These are phyloP conservation scores for Uria lomvia DNA, from an alignment of 2,113 vertebrate genomes.

Conservation along the genomic window DNA sequence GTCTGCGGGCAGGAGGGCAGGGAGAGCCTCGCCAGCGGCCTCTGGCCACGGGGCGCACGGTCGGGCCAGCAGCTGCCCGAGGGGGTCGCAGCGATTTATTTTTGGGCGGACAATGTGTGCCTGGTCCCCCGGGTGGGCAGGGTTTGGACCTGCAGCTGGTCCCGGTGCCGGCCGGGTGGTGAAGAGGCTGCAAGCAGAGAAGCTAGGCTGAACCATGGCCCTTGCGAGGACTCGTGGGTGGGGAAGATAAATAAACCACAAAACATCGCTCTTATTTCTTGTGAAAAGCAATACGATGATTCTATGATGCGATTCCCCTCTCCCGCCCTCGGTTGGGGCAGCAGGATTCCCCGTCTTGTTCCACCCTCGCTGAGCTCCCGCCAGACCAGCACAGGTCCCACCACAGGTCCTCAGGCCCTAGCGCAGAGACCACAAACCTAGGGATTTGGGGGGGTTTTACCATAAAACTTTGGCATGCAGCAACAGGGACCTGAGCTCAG, in stretches of 20 bases:
- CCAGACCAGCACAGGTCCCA: background rate
- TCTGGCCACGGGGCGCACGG: rapidly evolving
- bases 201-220: rapidly evolving
- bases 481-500: background rate
- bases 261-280: rapidly evolving
- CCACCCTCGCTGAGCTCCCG: background rate
- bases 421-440: rapidly evolving
- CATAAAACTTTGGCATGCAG: background rate
- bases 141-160: background rate
- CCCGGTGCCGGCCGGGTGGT: background rate
- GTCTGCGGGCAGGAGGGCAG: background rate
- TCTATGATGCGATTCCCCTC: rapidly evolving
- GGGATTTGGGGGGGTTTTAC: background rate
- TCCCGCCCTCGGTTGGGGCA: rapidly evolving
- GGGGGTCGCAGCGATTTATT: rapidly evolving
- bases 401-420: background rate
- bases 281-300: rapidly evolving
- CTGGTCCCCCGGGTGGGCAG: background rate
- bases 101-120: background rate
- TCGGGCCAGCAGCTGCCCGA: background rate
- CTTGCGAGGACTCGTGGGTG: background rate
- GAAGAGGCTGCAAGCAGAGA: background rate
- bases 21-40: background rate
- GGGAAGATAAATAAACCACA: background rate
- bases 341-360: background rate